Evolutionary conservation across 2,888 invertebrate species (phyloP).

Genomic region (Molorchus minor): DNA sequence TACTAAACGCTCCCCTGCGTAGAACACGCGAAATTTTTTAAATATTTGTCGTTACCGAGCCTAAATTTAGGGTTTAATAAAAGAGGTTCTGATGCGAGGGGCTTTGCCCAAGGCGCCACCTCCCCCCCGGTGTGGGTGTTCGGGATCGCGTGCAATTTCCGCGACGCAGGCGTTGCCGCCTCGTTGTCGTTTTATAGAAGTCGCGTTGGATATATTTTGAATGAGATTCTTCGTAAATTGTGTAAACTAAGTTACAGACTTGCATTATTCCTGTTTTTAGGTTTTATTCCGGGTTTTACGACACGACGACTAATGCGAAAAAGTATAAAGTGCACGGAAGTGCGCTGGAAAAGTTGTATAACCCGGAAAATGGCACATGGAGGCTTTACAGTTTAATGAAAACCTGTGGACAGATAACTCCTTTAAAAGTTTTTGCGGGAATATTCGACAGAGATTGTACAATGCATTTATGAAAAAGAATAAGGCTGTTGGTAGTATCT

Average conservation of each 20-base stretch:
- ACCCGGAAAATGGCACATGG: not conserved
- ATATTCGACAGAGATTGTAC: not conserved
- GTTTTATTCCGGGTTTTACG: conserved; percentile 6
- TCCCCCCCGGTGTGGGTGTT: conserved; percentile 3
- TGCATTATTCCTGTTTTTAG: not conserved
- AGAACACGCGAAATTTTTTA: not conserved
- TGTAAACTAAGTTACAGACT: not conserved
- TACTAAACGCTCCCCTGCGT: not conserved
- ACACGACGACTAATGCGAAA: not conserved
- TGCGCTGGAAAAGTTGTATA: not conserved
- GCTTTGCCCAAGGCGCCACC: not conserved
- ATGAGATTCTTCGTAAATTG: conserved; percentile 3
- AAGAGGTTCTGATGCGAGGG: conserved; percentile 1
- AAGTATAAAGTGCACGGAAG: not conserved
- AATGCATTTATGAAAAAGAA: not conserved
- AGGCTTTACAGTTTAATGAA: conserved; percentile 1
- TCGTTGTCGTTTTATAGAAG: not conserved
- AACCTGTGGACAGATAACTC: not conserved
- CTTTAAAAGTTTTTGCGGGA: not conserved
- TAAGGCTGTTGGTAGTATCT: too few relatives aligned
- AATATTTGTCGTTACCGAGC: conserved; percentile 8
- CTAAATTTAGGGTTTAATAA: conserved; percentile 2
- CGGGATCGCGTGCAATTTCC: not conserved
- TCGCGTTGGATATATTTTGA: conserved; percentile 2
- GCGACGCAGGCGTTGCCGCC: not conserved